Base-by-base conservation (phyloP, 30 jellyfish, hydroid and myxozoan genomes). In the Aurelia coerulea region DNA sequence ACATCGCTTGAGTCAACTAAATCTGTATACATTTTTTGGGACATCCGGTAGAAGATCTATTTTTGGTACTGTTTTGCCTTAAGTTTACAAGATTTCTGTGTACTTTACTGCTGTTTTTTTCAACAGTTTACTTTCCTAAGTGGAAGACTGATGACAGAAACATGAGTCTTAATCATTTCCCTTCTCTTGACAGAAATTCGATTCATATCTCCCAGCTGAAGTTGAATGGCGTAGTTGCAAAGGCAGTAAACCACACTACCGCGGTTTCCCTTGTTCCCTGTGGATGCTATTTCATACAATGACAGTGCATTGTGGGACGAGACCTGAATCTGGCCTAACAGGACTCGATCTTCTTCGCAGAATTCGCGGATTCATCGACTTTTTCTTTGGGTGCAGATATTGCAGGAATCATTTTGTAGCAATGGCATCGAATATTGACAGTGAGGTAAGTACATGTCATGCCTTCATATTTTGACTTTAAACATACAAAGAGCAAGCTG, bases 201-300 rank as follows among this genome's bases (percentile, higher is more conserved):
- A 86, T 66, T 92, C 96, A 0, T 86, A 87, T 29, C 87, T 89
- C 77, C 97, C 99, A 10, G 85, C 42, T 66, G 91, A 95, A 86
- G 71, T 59, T 58, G 92, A 95, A 68, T 95, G 96, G 96, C 89
- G 89, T 23, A 89, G 92, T 10, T 95, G 99, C 88, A 16, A 84
- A 78, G 99, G 99, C 34, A 89, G 97, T 78, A 83, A 74, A 34
- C 89, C 92, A 10, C 77, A 62, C 19, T 95, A 85, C 71, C 97
- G 99, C 31, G 99, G 99, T 1, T 95, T 87, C 81, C 97, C 99
- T 14, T 95, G 99, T 81, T 83, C 98, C 31, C 73, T 95, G 73
- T 95, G 99, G 99, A 60, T 79, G 37, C 77, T 87, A 51, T 95
- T 95, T 58, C 99, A 95, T 65, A 85, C 98, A 19, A 42, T 90